Evolutionary conservation across 1,140 invertebrate species (phyloP).

Genomic region (Pseudomyrmex sp.): DNA sequence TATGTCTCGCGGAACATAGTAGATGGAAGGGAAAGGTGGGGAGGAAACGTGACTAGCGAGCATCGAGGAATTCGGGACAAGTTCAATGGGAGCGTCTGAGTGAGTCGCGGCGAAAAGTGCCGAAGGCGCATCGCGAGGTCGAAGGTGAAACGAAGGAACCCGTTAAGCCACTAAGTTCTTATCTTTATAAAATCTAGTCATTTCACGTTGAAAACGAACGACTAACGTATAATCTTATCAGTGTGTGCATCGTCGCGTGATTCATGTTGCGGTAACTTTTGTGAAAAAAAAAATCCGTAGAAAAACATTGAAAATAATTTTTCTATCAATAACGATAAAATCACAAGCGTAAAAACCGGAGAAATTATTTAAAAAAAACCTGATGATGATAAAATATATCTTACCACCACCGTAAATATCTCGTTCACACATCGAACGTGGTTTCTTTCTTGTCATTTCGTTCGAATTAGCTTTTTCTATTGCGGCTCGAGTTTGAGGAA

Average conservation of each 20-base stretch:
- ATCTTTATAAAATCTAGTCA: slow-evolving; percentile 4
- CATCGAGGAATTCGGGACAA: slow-evolving; percentile 64
- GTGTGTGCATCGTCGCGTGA: background rate
- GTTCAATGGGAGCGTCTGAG: slow-evolving; percentile 60
- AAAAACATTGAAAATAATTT: no score
- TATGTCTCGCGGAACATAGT: background rate
- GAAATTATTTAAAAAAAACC: no score
- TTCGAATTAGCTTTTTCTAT: no score
- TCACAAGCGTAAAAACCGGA: no score
- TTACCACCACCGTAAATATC: no score
- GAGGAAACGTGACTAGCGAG: slow-evolving; percentile 51
- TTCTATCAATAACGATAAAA: no score
- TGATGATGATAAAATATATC: no score
- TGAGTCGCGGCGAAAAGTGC: slow-evolving; percentile 37
- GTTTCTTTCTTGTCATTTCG: background rate
- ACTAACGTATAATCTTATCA: slow-evolving; percentile 19
- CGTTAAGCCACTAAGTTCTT: slow-evolving; percentile 57
- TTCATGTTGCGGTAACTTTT: background rate
- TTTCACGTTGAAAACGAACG: slow-evolving; percentile 12
- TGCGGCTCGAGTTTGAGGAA: background rate
- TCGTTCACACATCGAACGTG: no score
- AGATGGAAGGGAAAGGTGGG: background rate
- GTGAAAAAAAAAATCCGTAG: no score
- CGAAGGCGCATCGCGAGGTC: slow-evolving; percentile 60
- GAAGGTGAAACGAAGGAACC: slow-evolving; percentile 64